Percentiles rank a stretch among this genome's conserved stretches.
These are phyloP conservation scores for Macropodus opercularis DNA, from an alignment of 2,797 vertebrate species.

Conservation along the genomic window DNA sequence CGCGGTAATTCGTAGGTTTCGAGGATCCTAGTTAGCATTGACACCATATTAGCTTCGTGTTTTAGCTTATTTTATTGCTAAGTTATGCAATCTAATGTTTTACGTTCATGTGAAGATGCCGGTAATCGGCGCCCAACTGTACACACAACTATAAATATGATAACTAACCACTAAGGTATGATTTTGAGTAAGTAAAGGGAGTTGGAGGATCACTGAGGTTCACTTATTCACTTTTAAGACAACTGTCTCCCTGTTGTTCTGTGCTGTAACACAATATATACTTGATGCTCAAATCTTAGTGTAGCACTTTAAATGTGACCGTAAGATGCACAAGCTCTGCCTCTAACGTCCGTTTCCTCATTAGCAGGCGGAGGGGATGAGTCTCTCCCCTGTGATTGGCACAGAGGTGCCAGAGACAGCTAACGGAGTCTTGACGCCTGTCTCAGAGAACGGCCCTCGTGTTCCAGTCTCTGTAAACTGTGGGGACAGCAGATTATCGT, in stretches of 20 bases:
- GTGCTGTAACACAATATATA: too few relatives aligned
- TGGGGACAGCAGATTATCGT: constrained; percentile 51
- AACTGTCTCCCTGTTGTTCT: too few relatives aligned
- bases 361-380: constrained; percentile 85
- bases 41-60: constrained; percentile 1
- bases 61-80: constrained; percentile 17
- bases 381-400: constrained; percentile 82
- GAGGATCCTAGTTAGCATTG: not conserved
- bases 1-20: not conserved
- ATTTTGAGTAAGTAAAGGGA: too few relatives aligned
- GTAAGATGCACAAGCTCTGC: too few relatives aligned
- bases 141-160: too few relatives aligned
- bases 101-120: not conserved
- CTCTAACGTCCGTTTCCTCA: constrained; percentile 24
- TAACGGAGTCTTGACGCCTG: constrained; percentile 72
- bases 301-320: too few relatives aligned
- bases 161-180: too few relatives aligned
- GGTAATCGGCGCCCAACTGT: too few relatives aligned
- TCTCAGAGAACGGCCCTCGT: constrained; percentile 67
- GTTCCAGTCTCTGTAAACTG: constrained; percentile 53
- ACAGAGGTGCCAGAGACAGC: constrained; percentile 78
- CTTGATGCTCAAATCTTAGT: too few relatives aligned
- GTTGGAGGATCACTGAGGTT: too few relatives aligned
- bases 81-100: constrained; percentile 1
- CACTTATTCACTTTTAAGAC: too few relatives aligned